Conservation (phyloP, 2,113 vertebrate genomes). For the Heloderma charlesbogerti region DNA sequence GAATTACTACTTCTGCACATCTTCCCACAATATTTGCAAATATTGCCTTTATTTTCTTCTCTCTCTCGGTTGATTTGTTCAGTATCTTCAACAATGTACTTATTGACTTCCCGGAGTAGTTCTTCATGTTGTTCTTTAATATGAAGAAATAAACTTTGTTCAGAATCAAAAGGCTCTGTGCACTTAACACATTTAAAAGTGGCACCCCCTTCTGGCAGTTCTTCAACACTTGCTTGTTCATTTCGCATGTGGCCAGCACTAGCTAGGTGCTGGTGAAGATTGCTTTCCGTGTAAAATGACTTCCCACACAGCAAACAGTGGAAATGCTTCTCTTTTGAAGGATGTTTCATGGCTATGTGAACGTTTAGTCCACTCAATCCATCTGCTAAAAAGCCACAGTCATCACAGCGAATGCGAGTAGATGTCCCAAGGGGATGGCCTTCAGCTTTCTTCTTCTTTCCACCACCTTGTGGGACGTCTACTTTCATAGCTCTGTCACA, state of each 20-base stretch:
- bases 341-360: slow-evolving; percentile 98
- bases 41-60: slow-evolving; percentile 95
- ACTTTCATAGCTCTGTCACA: slow-evolving; percentile 57
- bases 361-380: slow-evolving; percentile 96
- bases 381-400: slow-evolving; percentile 98
- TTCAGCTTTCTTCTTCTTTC: slow-evolving; percentile 77
- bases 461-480: slow-evolving; percentile 67
- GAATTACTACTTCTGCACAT: slow-evolving; percentile 98
- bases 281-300: slow-evolving; percentile 97
- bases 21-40: slow-evolving; percentile 97
- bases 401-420: slow-evolving; percentile 90
- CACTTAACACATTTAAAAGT: slow-evolving; percentile 97
- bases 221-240: slow-evolving; percentile 93
- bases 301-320: slow-evolving; percentile 97
- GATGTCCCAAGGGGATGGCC: slow-evolving; percentile 66
- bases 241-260: slow-evolving; percentile 93
- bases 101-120: slow-evolving; percentile 94
- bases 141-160: slow-evolving; percentile 94
- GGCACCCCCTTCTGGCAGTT: slow-evolving; percentile 92
- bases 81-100: slow-evolving; percentile 96
- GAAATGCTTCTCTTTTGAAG: slow-evolving; percentile 95
- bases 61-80: slow-evolving; percentile 97
- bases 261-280: slow-evolving; percentile 95
- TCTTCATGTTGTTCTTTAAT: slow-evolving; percentile 98
- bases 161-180: slow-evolving; percentile 90